phyloP scores from a whole-genome alignment of 92 coral and sea anemone genomes.

The Porites evermanni region DNA sequence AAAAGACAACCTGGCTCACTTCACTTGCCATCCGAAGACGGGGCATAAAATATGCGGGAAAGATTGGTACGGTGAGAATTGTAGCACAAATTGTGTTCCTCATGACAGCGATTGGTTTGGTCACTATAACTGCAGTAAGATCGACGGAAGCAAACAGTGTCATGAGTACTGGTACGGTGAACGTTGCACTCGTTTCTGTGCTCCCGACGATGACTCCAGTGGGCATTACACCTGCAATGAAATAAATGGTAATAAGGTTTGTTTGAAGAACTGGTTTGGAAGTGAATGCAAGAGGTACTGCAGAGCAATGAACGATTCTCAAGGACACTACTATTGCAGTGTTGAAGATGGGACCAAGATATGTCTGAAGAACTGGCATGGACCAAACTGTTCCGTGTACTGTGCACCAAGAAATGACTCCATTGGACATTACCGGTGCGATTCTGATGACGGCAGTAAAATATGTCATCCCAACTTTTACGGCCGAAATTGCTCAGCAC shows the following conservation, averaged over 20 bases:
- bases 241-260: constrained; percentile 54
- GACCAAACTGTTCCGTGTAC: constrained; percentile 58
- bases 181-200: constrained; percentile 61
- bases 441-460: constrained; percentile 34
- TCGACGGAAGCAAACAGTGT: constrained; percentile 61
- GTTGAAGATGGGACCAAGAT: constrained; percentile 48
- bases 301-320: constrained; percentile 23
- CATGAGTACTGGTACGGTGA: constrained; percentile 65
- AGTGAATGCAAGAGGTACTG: constrained; percentile 69
- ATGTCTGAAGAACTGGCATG: constrained; percentile 62
- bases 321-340: constrained; percentile 60
- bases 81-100: constrained; percentile 61
- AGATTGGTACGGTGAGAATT: constrained; percentile 76
- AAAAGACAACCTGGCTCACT: constrained; percentile 50
- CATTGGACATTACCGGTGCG: constrained; percentile 62
- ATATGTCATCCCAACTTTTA: constrained; percentile 61
- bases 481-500: constrained; percentile 63
- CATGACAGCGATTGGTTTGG: constrained; percentile 38
- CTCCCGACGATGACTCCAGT: constrained; percentile 33
- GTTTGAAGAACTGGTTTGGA: constrained; percentile 74
- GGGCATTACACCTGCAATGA: constrained; percentile 69
- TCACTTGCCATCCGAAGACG: constrained; percentile 45
- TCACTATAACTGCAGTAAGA: constrained; percentile 63
- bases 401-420: constrained; percentile 61
- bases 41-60: constrained; percentile 71